A percentile compares a stretch with the other conserved stretches of the same genome.
Evolutionary conservation across 1,140 invertebrate genomes (phyloP).

Genomic region (Ceratosolen fusciceps): DNA sequence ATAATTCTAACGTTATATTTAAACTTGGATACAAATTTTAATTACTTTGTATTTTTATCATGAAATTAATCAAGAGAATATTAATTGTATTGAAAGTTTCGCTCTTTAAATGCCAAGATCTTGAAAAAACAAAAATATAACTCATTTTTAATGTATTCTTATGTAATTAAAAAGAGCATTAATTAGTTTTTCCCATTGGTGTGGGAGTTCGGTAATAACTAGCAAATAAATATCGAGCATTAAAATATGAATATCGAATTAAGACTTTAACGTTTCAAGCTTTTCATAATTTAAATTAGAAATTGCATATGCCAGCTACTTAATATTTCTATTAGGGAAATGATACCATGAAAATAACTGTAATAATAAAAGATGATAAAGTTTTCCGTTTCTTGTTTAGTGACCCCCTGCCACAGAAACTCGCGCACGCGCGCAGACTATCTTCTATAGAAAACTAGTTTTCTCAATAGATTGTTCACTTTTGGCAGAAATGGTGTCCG

Average conservation of each 20-base stretch:
- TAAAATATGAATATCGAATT: background rate
- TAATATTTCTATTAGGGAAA: constrained; percentile 26
- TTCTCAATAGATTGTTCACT: constrained; percentile 36
- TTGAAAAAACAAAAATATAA: background rate
- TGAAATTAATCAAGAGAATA: background rate
- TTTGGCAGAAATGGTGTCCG: background rate
- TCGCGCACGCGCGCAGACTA: background rate
- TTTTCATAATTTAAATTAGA: background rate
- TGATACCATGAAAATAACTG: background rate
- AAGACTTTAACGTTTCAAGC: background rate
- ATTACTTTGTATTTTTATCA: background rate
- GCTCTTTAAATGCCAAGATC: background rate
- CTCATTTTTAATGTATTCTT: background rate
- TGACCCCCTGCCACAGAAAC: background rate
- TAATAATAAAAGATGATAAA: constrained; percentile 29
- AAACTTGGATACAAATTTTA: too few relatives aligned
- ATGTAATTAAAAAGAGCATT: background rate
- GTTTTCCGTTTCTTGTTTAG: background rate
- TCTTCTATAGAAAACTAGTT: constrained; percentile 35
- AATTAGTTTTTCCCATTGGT: too few relatives aligned
- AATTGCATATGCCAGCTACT: background rate
- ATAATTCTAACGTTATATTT: too few relatives aligned
- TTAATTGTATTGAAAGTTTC: background rate
- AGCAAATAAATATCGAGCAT: background rate
- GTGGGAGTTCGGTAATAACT: background rate